phyloP scores from a whole-genome alignment of 1,140 invertebrate genomes.

The Drosophila leontia region DNA sequence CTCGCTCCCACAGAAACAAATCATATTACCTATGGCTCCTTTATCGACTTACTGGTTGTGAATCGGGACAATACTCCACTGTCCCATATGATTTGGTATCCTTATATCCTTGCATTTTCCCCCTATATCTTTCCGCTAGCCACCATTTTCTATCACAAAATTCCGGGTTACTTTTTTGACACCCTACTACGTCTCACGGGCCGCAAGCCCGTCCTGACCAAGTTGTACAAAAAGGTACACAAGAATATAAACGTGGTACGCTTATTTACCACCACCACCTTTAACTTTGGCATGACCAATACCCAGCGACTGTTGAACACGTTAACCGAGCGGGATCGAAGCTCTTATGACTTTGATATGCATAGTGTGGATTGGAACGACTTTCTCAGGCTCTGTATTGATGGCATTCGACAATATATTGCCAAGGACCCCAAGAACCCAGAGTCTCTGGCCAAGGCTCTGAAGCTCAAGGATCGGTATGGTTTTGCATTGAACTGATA shows the following conservation, averaged over 20 bases:
- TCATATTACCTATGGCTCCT: constrained; percentile 87
- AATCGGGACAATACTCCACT: constrained; percentile 70
- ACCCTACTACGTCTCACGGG: constrained; percentile 84
- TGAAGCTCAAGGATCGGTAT: neutral
- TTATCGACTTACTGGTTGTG: constrained; percentile 69
- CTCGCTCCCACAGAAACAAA: constrained; percentile 88
- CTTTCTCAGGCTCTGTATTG: constrained; percentile 87
- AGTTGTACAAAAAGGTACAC: constrained; percentile 89
- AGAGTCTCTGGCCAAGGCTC: constrained; percentile 85
- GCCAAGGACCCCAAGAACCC: constrained; percentile 88
- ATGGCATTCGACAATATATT: constrained; percentile 88
- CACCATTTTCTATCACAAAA: constrained; percentile 86
- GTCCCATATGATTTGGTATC: constrained; percentile 85
- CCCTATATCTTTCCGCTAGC: constrained; percentile 83
- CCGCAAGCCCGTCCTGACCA: constrained; percentile 85
- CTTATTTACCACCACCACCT: constrained; percentile 88
- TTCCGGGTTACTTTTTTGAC: constrained; percentile 88
- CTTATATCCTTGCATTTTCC: constrained; percentile 80
- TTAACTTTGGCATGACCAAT: constrained; percentile 89
- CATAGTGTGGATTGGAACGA: constrained; percentile 88
- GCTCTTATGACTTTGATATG: constrained; percentile 89
- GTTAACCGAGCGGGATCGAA: constrained; percentile 87
- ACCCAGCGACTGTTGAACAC: constrained; percentile 86
- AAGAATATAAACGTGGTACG: constrained; percentile 88
- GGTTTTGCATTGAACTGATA: neutral